These are phyloP conservation scores for Druon quercuslanigerum DNA, from an alignment of 1,140 invertebrate species.

Conservation along the genomic window DNA sequence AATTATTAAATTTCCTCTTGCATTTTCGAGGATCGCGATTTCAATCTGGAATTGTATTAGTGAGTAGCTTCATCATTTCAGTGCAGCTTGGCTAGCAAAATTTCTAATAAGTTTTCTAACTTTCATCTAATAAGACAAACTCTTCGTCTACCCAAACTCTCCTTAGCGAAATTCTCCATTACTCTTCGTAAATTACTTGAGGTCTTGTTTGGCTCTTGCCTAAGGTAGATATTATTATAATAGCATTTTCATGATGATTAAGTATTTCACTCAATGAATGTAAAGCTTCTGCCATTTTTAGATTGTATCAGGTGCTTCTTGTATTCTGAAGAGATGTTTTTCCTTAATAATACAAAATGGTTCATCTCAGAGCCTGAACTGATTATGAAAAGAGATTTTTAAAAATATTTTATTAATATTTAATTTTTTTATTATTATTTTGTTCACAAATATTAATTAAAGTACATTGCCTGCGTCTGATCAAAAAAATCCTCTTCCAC, in stretches of 20 bases:
- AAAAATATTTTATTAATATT: no score
- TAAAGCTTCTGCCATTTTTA: neutral
- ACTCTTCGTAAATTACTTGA: slow-evolving; percentile 29
- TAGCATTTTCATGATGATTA: slow-evolving; percentile 22
- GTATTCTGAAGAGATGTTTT: neutral
- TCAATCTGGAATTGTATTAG: neutral
- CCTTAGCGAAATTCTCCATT: neutral
- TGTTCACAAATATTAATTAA: no score
- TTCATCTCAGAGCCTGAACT: no score
- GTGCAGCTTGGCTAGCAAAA: neutral
- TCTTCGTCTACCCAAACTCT: slow-evolving; percentile 1
- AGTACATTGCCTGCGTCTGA: no score
- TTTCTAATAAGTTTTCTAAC: slow-evolving; percentile 28
- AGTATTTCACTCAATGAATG: neutral
- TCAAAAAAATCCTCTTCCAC: no score
- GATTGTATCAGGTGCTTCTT: neutral
- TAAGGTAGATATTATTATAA: slow-evolving; percentile 7
- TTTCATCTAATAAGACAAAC: slow-evolving; percentile 22
- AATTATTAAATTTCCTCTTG: neutral
- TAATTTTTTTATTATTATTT: no score
- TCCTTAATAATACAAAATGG: no score
- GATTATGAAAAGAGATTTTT: no score
- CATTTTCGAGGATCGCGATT: neutral
- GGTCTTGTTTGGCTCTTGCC: slow-evolving; percentile 29
- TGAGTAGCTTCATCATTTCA: neutral